Conservation (phyloP, 2,797 vertebrate genomes). For the Sandelia bainsii region DNA sequence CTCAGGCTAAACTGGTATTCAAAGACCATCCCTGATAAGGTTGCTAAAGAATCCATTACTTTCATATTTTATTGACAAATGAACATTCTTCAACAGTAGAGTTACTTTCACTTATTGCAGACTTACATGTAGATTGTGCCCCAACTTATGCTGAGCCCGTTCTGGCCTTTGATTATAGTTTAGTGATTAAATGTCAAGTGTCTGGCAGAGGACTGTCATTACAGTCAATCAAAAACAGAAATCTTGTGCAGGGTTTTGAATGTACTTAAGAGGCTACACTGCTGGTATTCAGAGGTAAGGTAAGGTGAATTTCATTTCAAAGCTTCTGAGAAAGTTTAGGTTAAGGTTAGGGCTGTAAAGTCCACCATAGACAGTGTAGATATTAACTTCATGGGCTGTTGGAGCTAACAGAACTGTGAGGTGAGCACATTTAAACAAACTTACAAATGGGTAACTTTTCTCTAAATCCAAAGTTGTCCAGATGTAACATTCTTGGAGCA, state of each 20-base stretch:
- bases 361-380: constrained; percentile 15
- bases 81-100: constrained; percentile 16
- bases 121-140: constrained; percentile 3
- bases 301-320: constrained; percentile 27
- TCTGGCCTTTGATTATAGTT: constrained; percentile 25
- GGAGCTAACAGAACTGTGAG: constrained; percentile 7
- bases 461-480: background rate
- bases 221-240: constrained; percentile 15
- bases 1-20: constrained; percentile 58
- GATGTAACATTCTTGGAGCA: background rate
- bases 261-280: constrained; percentile 8
- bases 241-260: constrained; percentile 10
- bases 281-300: background rate
- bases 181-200: constrained; percentile 26
- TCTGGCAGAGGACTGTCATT: constrained; percentile 11
- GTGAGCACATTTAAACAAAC: constrained; percentile 8
- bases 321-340: constrained; percentile 12
- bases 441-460: background rate
- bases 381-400: constrained; percentile 20
- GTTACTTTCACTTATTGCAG: background rate
- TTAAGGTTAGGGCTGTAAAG: constrained; percentile 4
- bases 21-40: constrained; percentile 65
- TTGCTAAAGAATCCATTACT: constrained; percentile 61
- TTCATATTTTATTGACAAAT: constrained; percentile 53
- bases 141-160: background rate